phyloP scores from a whole-genome alignment of 2,113 vertebrate species.

The Cygnus atratus region DNA sequence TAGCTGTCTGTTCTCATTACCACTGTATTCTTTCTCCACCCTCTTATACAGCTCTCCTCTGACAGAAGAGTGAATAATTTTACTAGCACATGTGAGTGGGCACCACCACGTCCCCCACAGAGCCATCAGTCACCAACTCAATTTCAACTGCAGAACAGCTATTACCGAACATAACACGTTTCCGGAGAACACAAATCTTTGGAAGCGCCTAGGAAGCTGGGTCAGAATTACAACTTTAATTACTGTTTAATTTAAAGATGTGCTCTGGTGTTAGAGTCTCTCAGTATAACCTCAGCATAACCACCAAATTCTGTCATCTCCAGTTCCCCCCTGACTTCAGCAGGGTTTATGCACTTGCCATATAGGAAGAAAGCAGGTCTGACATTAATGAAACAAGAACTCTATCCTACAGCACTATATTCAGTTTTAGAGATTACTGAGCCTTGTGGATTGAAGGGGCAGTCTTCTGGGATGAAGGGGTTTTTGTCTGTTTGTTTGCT shows the following conservation, averaged over 20 bases:
- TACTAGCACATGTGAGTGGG: background rate
- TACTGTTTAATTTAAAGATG: background rate
- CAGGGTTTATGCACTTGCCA: background rate
- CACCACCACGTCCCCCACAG: background rate
- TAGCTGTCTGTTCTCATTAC: background rate
- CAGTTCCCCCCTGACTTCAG: background rate
- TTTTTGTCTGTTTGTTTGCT: background rate
- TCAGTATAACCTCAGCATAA: background rate
- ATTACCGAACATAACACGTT: background rate
- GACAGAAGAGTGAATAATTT: background rate
- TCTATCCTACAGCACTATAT: background rate
- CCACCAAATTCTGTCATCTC: background rate
- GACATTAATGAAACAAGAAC: background rate
- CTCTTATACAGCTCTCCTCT: background rate
- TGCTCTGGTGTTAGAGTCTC: background rate
- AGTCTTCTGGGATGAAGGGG: background rate
- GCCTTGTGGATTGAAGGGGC: background rate
- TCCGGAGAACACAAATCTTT: background rate
- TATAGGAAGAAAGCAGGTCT: background rate
- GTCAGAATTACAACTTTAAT: fast-evolving
- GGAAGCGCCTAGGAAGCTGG: background rate
- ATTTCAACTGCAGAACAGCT: background rate
- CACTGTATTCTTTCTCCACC: background rate
- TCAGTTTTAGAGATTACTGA: background rate
- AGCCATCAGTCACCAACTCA: background rate